These are phyloP conservation scores for Netelia virgata DNA, from an alignment of 2,888 invertebrate genomes.

Conservation along the genomic window DNA sequence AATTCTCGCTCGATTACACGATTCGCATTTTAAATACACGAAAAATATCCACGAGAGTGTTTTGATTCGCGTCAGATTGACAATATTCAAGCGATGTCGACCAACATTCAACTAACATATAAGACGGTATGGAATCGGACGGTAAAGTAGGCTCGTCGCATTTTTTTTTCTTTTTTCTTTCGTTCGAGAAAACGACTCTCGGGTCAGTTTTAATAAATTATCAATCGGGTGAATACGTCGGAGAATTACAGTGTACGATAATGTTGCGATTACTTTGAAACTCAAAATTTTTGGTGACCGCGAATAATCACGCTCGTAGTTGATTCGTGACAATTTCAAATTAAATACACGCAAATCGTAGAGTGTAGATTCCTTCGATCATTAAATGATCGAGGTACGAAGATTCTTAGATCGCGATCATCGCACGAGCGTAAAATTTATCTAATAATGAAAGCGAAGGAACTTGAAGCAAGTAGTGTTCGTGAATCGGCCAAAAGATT, in stretches of 20 bases:
- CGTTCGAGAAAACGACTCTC: constrained; percentile 17
- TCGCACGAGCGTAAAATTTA: constrained; percentile 33
- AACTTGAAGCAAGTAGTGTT: constrained; percentile 79
- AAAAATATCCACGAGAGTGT: background rate
- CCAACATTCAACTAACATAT: constrained; percentile 20
- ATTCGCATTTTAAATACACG: background rate
- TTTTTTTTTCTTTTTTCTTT: constrained; percentile 32
- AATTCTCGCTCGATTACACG: constrained; percentile 4
- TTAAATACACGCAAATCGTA: constrained; percentile 24
- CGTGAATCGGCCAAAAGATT: constrained; percentile 78
- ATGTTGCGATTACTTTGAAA: constrained; percentile 33
- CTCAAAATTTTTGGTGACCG: constrained; percentile 27
- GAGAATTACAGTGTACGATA: constrained; percentile 5
- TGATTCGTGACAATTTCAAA: constrained; percentile 22
- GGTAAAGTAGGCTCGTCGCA: background rate
- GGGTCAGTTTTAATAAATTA: background rate
- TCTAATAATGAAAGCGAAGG: constrained; percentile 50
- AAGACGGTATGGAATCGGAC: background rate
- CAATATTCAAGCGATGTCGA: constrained; percentile 42
- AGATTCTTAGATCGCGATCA: constrained; percentile 36
- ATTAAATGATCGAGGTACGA: constrained; percentile 42
- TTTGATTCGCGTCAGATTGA: constrained; percentile 17
- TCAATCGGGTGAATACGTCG: constrained; percentile 21
- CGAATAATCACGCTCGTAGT: background rate
- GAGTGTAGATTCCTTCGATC: constrained; percentile 24